Conservation (phyloP, 2,888 invertebrate genomes). For the Hypercompe scribonia region DNA sequence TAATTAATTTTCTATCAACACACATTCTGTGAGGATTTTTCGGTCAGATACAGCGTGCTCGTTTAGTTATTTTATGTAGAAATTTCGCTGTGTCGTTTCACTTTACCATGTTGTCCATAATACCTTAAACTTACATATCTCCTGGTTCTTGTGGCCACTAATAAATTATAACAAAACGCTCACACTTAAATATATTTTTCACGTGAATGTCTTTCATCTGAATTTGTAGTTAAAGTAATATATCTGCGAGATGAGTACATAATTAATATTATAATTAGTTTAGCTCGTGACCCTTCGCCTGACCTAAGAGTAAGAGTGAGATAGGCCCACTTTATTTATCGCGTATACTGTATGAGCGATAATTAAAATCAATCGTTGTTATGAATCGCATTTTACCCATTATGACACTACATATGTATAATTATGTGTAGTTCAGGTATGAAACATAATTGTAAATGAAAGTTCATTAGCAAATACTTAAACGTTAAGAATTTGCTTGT, state of each 20-base stretch:
- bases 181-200: neutral
- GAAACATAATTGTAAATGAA: no score
- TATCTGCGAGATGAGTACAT: neutral
- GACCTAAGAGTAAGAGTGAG: neutral
- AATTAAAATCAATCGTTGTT: neutral
- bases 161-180: neutral
- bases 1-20: neutral
- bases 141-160: no score
- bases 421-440: no score
- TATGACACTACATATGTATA: slow-evolving; percentile 23
- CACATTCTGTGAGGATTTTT: neutral
- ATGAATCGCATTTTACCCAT: neutral
- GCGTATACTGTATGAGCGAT: neutral
- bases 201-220: no score
- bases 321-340: neutral
- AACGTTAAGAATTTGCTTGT: no score
- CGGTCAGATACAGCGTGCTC: no score
- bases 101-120: no score
- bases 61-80: no score
- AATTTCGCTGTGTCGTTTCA: no score
- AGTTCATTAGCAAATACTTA: no score
- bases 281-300: neutral
- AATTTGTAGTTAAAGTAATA: neutral
- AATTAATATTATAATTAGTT: neutral
- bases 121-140: no score